Evolutionary conservation across 2,888 invertebrate species (phyloP).

Genomic region (Nomada goodeniana): DNA sequence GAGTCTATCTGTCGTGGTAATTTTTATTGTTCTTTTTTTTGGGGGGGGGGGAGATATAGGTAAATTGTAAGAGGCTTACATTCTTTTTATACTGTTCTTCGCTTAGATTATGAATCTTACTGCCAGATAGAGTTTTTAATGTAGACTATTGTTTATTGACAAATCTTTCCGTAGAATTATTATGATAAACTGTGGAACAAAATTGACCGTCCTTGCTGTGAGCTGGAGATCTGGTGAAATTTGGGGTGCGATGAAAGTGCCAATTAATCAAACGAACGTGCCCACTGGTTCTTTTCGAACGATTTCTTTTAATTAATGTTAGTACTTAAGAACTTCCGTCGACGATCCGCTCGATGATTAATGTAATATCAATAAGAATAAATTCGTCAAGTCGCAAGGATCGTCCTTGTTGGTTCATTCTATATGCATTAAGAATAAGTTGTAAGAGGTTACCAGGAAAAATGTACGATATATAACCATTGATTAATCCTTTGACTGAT

Average conservation of each 20-base stretch:
- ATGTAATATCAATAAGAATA: conserved; percentile 27
- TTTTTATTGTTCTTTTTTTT: too few species aligned
- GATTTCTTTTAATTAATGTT: conserved; percentile 40
- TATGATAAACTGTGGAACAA: not conserved
- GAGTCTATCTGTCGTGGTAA: too few species aligned
- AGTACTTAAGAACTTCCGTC: conserved; percentile 23
- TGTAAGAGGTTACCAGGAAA: not conserved
- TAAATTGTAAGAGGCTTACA: too few species aligned
- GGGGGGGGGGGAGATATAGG: too few species aligned
- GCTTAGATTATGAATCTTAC: too few species aligned
- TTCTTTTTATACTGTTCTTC: too few species aligned
- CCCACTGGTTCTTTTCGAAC: conserved; percentile 23
- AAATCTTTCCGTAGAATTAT: not conserved
- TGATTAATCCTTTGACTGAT: conserved; percentile 38
- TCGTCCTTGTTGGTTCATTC: conserved; percentile 20
- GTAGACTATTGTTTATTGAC: too few species aligned
- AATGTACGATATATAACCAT: not conserved
- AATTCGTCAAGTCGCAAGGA: conserved; percentile 25
- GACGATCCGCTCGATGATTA: conserved; percentile 30
- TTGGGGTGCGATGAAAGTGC: conserved; percentile 59
- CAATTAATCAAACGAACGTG: conserved; percentile 57
- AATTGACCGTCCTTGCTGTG: conserved; percentile 9
- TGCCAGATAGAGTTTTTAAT: too few species aligned
- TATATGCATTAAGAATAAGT: not conserved
- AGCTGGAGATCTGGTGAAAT: not conserved